Base-by-base conservation (phyloP, 1,140 invertebrate genomes). In the Homarus americanus region DNA sequence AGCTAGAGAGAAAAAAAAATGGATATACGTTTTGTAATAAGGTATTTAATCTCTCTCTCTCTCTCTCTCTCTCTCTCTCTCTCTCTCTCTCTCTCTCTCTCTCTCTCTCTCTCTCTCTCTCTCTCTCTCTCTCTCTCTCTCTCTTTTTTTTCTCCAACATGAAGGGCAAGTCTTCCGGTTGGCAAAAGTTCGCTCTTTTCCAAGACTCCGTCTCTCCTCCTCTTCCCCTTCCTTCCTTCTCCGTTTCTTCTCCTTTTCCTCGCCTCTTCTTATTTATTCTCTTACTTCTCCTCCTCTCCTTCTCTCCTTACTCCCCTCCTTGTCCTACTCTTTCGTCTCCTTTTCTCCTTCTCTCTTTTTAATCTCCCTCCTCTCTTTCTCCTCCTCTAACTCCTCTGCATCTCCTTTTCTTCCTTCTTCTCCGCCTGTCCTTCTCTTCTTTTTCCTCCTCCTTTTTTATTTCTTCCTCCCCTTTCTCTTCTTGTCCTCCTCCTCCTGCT, bases 41-140 rank as follows among this genome's bases (percentile, higher is more conserved):
- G n/a, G n/a, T n/a, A n/a, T n/a, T n/a, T n/a, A n/a, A n/a, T n/a
- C n/a, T n/a, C n/a, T 63, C 80, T 63, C 7, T 63, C 49, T 58
- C 5, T 63, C 4, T 63, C 9, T 63, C 80, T 63, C 17, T 63
- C n/a, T 66, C 2, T 66, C 32, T 38, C 58, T 38, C 53, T 66
- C 82, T 66, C 34, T 38, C 53, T 66, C 53, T 66, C 44, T 82
- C 49, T 82, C 34, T 36, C 34, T 82, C 32, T 82, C 28, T 82
- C 49, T 82, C 79, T 82, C 44, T 49, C 79, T 82, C 79, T 82
- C 79, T 82, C 79, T 82, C 79, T 49, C 79, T 82, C 79, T 58
- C 80, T 58, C 49, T 58, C 49, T 58, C 80, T 58, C 80, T 82
- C 80, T 82, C 80, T 82, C 80, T 82, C 80, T 82, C 80, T 82